Conservation (phyloP, 2,888 invertebrate species). For the Alcis repandata region DNA sequence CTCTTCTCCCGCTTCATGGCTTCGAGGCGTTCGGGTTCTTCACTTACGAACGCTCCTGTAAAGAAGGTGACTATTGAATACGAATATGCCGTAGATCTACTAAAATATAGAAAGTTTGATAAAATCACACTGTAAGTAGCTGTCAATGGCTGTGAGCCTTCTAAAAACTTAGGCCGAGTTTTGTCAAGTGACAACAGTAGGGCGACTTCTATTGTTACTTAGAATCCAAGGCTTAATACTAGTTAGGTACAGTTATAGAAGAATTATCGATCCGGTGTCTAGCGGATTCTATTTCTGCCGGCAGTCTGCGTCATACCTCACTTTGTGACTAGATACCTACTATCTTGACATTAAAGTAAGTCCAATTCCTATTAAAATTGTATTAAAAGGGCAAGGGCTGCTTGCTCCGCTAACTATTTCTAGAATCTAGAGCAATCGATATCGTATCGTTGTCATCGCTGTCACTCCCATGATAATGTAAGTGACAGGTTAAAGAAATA, state of each 20-base stretch:
- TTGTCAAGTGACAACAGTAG: too few relatives aligned
- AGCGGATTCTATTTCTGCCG: slow-evolving; percentile 15
- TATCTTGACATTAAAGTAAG: background rate
- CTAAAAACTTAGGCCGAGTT: too few relatives aligned
- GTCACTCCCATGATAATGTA: background rate
- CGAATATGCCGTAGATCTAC: background rate
- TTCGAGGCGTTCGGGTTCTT: slow-evolving; percentile 29
- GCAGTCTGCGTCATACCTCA: slow-evolving; percentile 1
- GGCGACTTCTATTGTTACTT: too few relatives aligned
- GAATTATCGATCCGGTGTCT: slow-evolving; percentile 9
- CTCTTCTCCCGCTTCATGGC: slow-evolving; percentile 44
- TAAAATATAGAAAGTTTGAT: too few relatives aligned
- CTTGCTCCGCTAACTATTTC: too few relatives aligned
- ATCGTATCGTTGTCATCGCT: background rate
- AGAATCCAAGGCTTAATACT: background rate
- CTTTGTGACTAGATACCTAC: slow-evolving; percentile 3
- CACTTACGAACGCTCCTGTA: background rate
- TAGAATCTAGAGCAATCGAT: background rate
- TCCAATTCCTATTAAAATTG: background rate
- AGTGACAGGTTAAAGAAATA: background rate
- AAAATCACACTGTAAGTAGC: too few relatives aligned
- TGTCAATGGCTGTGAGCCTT: background rate
- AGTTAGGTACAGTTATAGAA: slow-evolving; percentile 2
- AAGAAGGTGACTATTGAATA: slow-evolving; percentile 19
- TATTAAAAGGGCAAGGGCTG: background rate